Evolutionary conservation across 1,140 invertebrate species (phyloP), one percentile per base, ranked within the genome.

Genomic region (Calosoma granatense): DNA sequence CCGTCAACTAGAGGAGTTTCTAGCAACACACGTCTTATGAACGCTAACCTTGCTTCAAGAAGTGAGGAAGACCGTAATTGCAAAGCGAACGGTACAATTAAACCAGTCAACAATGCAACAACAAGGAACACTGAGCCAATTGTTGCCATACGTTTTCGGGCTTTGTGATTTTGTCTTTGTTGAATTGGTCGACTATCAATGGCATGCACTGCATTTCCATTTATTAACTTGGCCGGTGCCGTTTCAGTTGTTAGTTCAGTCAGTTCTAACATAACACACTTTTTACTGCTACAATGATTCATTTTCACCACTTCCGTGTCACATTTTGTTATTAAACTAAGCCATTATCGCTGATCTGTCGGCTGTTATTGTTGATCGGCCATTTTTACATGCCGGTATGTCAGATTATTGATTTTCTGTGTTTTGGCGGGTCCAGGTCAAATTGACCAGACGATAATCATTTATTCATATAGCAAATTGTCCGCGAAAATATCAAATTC

Each of bases 1-100:
- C 78, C 78, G 61, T 81, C 79, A 20, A 81, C 73, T 4, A 81
- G 62, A 2, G 79, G 79, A 14, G 76, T 74, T 61, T 81, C 78
- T 14, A 74, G 75, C 14, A 81, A 62, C 61, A 81, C 72, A 53
- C 78, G 74, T 15, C 73, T 67, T 12, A 81, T 79, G n/a, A 81
- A 80, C 41, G 78, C 70, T 19, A 81, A 64, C 9, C 79, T 71
- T 0, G 79, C 79, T 63, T 81, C 78, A 15, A 81, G 59, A 43
- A 81, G 64, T 54, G 78, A 78, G 1, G 79, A 80, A 53, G 77
- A 77, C 22, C 79, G 69, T 20, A 81, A 63, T 17, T 81, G 79
- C 14, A 81, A 61, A 1, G 77, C 78, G 22, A 81, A 60, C 0
- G 79, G 79, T 23, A 81, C 41, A 12, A 47, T 47, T 12, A 47